Base-by-base conservation (phyloP, 1,140 invertebrate species). In the Aleiodes sp. region DNA sequence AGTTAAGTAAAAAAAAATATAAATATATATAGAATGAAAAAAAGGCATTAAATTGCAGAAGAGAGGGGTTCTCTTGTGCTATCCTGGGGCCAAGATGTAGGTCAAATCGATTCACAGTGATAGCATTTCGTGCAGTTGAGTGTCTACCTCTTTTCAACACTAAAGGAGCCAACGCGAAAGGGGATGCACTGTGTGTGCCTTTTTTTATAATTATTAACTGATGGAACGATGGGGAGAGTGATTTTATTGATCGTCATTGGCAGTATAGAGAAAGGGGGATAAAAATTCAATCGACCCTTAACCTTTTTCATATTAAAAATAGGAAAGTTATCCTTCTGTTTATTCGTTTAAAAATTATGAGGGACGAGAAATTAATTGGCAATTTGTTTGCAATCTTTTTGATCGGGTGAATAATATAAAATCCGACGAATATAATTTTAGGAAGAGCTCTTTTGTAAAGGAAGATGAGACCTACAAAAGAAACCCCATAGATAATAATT, bases 21-120 rank as follows among this genome's bases (percentile, higher is more conserved):
- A 33, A 4, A 33, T 33, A 9, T 6, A 33, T 6, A 33, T 6
- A 33, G 0, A n/a, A 7, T 9, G 9, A 33, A 33, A 33, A 33
- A 33, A 33, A 33, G 9, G 9, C 4, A 33, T 6, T 6, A 33
- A 33, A 33, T 8, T 1, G 12, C 12, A 33, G 12, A 33, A 7
- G 31, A 33, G 9, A 33, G 12, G 12, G 12, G 12, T 8, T 24
- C 24, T 56, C 52, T 10, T 2, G 21, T 16, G n/a, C 41, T 19
- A 56, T 9, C 52, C n/a, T 12, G 2, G 14, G 3, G 28, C 26
- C 12, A 59, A 31, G 10, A 59, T 59, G 26, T 59, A 59, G 56
- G 56, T 59, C 56, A 59, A 59, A 59, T 59, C 56, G 56, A 59
- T 59, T 26, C 6, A n/a, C 56, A 43, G n/a, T 56, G 56, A 59